Base-by-base conservation (phyloP, 2,797 vertebrate genomes). In the Phrynocephalus forsythii region DNA sequence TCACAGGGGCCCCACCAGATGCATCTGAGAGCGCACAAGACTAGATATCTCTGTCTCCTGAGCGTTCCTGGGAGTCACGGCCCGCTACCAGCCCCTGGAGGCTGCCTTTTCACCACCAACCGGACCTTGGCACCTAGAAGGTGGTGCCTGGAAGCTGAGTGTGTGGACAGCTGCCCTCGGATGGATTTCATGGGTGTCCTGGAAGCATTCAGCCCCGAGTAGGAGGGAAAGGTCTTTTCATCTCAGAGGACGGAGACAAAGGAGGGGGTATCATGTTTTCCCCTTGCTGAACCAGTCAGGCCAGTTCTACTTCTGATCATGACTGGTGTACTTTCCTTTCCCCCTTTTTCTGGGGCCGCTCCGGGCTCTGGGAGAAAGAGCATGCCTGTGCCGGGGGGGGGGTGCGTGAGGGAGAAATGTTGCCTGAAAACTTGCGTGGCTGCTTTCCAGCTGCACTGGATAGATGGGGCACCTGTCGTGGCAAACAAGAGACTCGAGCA, bases 261-360 rank as follows among this genome's bases (percentile, higher is more conserved):
- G 38, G 67, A 52, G 72, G 52, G 52, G 20, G 87, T 50, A 82
- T 16, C 16, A 50, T 20, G 22, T 48, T 85, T 60, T 92, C 91
- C 87, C 84, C 86, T 89, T 85, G 91, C 83, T 69, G 77, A 93
- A 95, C 95, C 87, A 87, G 94, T 94, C 86, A 1, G 50, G 87
- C 94, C 91, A 87, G 95, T 94, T 95, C 91, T 83, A 86, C 94
- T 94, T 95, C 91, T 83, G 81, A 48, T 80, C 84, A 76, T 79
- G 56, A 30, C 22, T 79, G 44, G 68, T 80, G 82, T 84, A 24
- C 8, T 10, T 63, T 66, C 24, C 60, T 56, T 3, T 52, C 48
- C 79, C 76, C 52, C 18, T 71, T 52, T 56, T 79, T 48, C 79
- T 56, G 30, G 63, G 30, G 48, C 83, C n/a, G n/a, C 18, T 18